Evolutionary conservation across 2,888 invertebrate species (phyloP), one percentile per base, ranked within the genome.

Genomic region (Dynastes tityus): DNA sequence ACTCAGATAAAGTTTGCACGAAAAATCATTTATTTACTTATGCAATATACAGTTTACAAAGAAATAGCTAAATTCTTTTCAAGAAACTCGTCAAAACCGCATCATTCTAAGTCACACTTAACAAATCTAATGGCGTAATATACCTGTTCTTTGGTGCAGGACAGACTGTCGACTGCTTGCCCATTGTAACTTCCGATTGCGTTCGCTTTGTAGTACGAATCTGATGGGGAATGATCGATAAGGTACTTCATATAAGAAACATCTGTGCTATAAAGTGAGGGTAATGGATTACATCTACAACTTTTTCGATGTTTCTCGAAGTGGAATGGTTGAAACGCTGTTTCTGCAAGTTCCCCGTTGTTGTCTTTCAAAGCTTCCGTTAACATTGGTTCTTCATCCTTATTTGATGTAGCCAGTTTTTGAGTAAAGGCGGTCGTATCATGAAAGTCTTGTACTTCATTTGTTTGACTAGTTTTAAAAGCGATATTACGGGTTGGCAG

Each of bases 231-330:
- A n/a, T 74, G 73, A 8, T 64, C 65, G 2, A 78, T 40, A 27
- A 78, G 55, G 32, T 74, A 65, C 22, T 78, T 78, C 78, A 78
- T 78, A 55, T 78, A 65, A 40, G 61, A 45, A 8, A 55, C 74
- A 40, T 78, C 63, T 32, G 63, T 37, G 8, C 22, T 51, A 37
- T 65, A 78, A 6, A 73, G 55, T 13, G 55, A 64, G 13, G 73
- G 37, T 9, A 78, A 11, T 16, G 71, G 40, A 53, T 53, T 51
- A n/a, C 27, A 27, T 61, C 16, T 32, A 16, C n/a, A 11, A 13
- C 16, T 45, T 73, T 53, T 11, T 61, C 37, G 58, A 27, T 63
- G 37, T 32, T 63, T 61, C 22, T 74, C 22, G 45, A 74, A 45
- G 8, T 22, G 45, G 8, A 45, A 45, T 11, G 45, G 45, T 45